Percentiles rank a stretch among this genome's conserved stretches.
Evolutionary conservation across 2,113 vertebrate genomes (phyloP).

Genomic region (Elephas maximus): DNA sequence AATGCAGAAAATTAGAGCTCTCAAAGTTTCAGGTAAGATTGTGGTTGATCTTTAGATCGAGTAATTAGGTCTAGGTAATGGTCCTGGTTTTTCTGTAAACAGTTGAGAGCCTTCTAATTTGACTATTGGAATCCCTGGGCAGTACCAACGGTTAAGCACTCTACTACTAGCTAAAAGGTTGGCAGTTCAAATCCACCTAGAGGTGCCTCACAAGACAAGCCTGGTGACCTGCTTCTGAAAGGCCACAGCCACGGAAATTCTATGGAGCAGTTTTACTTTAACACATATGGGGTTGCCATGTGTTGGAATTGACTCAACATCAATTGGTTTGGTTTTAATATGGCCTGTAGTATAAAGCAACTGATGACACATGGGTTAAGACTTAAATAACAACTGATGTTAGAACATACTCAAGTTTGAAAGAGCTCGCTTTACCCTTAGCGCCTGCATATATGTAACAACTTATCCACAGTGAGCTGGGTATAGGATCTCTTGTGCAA

Average conservation of each 20-base stretch:
- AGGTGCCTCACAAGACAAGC: too few species aligned
- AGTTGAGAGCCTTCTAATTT: too few species aligned
- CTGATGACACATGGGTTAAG: background rate
- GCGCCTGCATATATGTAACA: background rate
- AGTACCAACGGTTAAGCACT: too few species aligned
- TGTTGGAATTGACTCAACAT: too few species aligned
- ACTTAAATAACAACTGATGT: background rate
- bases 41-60: background rate
- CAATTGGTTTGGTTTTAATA: background rate
- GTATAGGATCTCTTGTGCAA: background rate
- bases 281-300: too few species aligned
- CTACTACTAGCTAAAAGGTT: too few species aligned
- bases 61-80: background rate
- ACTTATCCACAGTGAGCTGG: background rate
- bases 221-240: too few species aligned
- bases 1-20: background rate
- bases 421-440: background rate
- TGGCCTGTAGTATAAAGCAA: background rate
- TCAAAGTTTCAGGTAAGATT: background rate
- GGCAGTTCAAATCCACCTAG: too few species aligned
- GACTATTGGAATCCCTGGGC: too few species aligned
- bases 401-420: background rate
- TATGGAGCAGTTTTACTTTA: too few species aligned
- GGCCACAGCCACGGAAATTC: too few species aligned
- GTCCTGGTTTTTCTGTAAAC: background rate